These are phyloP conservation scores for Arenaria interpres DNA, from an alignment of 2,113 vertebrate genomes.

Conservation along the genomic window DNA sequence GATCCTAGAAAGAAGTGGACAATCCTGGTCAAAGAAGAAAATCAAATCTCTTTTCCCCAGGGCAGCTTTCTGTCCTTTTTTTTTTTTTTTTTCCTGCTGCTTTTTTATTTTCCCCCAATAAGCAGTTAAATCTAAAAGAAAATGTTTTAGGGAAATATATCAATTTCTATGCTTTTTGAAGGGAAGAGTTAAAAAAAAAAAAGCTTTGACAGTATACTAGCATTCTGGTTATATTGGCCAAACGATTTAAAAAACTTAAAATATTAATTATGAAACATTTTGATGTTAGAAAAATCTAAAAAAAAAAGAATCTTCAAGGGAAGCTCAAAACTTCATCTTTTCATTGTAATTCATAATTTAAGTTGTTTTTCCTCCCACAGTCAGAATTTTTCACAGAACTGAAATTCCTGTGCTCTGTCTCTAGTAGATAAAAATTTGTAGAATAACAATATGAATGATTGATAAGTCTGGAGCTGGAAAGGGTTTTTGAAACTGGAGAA, in stretches of 20 bases:
- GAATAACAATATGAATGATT: conserved; percentile 53
- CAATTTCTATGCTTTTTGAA: neutral
- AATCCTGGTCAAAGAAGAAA: neutral
- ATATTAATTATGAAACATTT: neutral
- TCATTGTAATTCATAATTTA: conserved; percentile 50
- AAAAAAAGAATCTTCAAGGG: neutral
- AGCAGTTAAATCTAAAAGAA: neutral
- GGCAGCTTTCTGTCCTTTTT: neutral
- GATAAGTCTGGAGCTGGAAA: neutral
- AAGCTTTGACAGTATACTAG: neutral
- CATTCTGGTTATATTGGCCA: neutral
- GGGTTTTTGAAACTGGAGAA: neutral
- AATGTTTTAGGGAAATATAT: neutral
- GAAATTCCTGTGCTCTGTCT: neutral
- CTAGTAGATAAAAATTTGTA: neutral
- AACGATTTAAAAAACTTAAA: neutral
- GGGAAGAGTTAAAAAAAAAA: neutral
- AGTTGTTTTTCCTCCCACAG: conserved; percentile 1
- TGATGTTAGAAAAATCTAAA: neutral
- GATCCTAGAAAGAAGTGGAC: neutral
- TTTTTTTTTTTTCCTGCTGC: too few species aligned
- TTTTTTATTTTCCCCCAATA: too few species aligned
- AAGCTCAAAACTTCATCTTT: conserved; percentile 8
- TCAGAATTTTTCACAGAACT: neutral
- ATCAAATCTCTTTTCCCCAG: neutral